phyloP scores from a whole-genome alignment of 1,140 invertebrate genomes.

The Frieseomelitta varia region DNA sequence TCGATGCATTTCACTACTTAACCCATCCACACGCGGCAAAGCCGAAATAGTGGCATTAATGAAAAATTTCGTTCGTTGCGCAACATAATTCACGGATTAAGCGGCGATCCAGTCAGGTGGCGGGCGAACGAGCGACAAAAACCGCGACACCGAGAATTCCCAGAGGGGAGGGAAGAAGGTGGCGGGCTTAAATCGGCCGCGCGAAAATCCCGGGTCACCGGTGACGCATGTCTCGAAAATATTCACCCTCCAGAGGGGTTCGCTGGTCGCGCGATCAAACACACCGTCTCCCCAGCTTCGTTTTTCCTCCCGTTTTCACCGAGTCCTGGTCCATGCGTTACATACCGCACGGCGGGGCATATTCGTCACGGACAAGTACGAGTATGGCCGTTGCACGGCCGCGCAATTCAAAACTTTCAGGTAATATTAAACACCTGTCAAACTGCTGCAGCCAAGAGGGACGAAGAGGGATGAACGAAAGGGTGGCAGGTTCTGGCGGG shows the following conservation, averaged over 20 bases:
- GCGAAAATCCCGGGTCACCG: slow-evolving; percentile 33
- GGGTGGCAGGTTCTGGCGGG: too few species aligned
- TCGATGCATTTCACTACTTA: too few species aligned
- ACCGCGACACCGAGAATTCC: not conserved
- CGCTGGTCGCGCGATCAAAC: not conserved
- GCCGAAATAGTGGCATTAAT: not conserved
- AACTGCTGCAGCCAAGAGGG: slow-evolving; percentile 47
- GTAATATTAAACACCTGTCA: slow-evolving; percentile 74
- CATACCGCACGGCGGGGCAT: not conserved
- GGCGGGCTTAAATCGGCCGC: slow-evolving; percentile 13
- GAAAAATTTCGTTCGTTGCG: not conserved
- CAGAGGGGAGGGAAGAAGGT: not conserved
- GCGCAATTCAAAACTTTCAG: slow-evolving; percentile 58
- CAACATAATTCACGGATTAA: slow-evolving; percentile 30
- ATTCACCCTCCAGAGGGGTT: not conserved
- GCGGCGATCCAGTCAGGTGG: not conserved
- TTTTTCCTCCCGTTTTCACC: not conserved
- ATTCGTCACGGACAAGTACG: slow-evolving; percentile 15
- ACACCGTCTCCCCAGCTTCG: not conserved
- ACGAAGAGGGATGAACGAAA: not conserved
- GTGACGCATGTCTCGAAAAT: slow-evolving; percentile 25
- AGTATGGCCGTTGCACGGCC: slow-evolving; percentile 1
- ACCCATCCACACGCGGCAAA: not conserved
- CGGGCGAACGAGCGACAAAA: not conserved
- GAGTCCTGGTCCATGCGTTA: not conserved